Conservation (phyloP, 2,113 vertebrate genomes). For the Climacteris rufus region DNA sequence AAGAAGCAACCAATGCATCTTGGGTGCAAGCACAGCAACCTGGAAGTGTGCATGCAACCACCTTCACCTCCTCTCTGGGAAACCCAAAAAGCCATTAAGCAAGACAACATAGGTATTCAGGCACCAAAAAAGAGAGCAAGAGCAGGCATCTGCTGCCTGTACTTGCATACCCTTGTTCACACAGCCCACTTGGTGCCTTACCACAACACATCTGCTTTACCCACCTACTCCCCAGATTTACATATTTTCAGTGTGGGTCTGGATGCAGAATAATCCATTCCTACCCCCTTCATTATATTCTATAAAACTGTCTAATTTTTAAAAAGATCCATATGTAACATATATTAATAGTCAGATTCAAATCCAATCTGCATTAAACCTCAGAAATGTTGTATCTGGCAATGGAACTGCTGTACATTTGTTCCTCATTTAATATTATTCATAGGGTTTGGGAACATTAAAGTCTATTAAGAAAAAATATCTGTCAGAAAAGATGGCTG, state of each 20-base stretch:
- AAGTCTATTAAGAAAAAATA: slow-evolving; percentile 28
- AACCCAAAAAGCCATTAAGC: not conserved
- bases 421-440: slow-evolving; percentile 32
- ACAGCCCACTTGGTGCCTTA: not conserved
- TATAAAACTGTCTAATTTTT: slow-evolving; percentile 30
- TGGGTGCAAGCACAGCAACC: not conserved
- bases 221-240: not conserved
- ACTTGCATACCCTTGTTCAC: not conserved
- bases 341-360: slow-evolving; percentile 36
- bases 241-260: not conserved
- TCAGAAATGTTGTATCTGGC: slow-evolving; percentile 60
- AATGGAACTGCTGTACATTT: slow-evolving; percentile 27
- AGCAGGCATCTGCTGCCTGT: not conserved
- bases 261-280: not conserved
- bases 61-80: not conserved
- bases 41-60: not conserved
- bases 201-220: not conserved
- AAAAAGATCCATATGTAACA: slow-evolving; percentile 8
- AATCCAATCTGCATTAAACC: slow-evolving; percentile 47
- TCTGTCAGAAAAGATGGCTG: not conserved
- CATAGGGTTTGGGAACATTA: slow-evolving; percentile 4
- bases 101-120: accelerated
- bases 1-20: not conserved
- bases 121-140: not conserved
- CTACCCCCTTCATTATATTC: not conserved